phyloP scores from a whole-genome alignment of 2,797 vertebrate species.

The Enteromius thamalakanensis region DNA sequence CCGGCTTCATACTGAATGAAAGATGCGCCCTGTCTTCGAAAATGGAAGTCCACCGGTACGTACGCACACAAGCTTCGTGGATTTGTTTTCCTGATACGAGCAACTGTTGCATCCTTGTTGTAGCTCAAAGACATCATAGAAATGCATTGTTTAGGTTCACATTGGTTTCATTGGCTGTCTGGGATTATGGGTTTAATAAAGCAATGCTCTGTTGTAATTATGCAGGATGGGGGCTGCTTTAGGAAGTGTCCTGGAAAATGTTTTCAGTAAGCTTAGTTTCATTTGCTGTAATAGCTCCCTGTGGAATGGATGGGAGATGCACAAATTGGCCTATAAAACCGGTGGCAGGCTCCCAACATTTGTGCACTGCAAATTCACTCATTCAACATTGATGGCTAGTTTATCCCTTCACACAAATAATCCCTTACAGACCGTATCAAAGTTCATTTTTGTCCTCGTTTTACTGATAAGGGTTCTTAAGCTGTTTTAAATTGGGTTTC shows the following conservation, averaged over 20 bases:
- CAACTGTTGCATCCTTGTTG: conserved; percentile 55
- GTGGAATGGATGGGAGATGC: conserved; percentile 35
- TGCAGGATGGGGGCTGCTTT: conserved; percentile 9
- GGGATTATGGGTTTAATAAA: conserved; percentile 32
- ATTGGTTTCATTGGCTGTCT: neutral
- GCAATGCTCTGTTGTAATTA: conserved; percentile 30
- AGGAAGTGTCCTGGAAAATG: conserved; percentile 28
- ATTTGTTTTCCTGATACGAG: conserved; percentile 29
- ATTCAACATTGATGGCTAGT: conserved; percentile 24
- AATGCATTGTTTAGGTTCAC: neutral
- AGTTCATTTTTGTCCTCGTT: neutral
- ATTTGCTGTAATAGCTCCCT: conserved; percentile 38
- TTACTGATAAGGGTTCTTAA: neutral
- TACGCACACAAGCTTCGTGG: conserved; percentile 57
- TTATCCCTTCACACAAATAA: neutral
- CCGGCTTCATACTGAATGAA: conserved; percentile 71
- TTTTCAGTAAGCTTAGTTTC: conserved; percentile 35
- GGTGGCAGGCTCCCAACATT: conserved; percentile 36
- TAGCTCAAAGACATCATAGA: neutral
- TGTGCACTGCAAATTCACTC: conserved; percentile 29
- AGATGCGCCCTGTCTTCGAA: conserved; percentile 73
- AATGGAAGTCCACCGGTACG: conserved; percentile 82
- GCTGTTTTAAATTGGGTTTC: neutral
- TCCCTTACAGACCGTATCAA: neutral
- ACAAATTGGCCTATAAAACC: conserved; percentile 43